Percentiles rank a stretch among this genome's conserved stretches.
Conservation (phyloP, 1,140 invertebrate species). For the Theocolax elegans region DNA sequence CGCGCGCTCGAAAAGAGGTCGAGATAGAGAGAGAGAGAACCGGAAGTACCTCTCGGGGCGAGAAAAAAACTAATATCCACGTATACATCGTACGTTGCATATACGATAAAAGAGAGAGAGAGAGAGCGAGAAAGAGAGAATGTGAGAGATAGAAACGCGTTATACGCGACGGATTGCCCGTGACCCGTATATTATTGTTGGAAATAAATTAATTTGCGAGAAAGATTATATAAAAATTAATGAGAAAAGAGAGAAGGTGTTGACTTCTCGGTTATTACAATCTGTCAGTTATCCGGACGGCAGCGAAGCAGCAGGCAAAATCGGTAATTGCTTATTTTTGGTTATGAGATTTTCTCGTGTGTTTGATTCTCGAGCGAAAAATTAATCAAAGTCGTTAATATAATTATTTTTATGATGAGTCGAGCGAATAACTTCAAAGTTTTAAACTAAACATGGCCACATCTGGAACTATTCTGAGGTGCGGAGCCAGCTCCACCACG, state of each 20-base stretch:
- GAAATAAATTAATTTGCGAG: conserved; percentile 4
- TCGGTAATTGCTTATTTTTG: conserved; percentile 34
- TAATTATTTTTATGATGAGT: conserved; percentile 49
- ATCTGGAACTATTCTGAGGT: conserved; percentile 67
- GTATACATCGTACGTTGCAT: no score
- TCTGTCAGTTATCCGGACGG: conserved; percentile 17
- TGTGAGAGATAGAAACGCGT: not conserved
- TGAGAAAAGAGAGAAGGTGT: conserved; percentile 24
- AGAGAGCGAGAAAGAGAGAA: not conserved
- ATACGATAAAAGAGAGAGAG: no score
- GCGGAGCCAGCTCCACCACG: conserved; percentile 20
- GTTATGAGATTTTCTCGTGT: conserved; percentile 24
- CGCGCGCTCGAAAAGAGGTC: no score
- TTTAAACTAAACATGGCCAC: conserved; percentile 67
- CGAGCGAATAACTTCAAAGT: conserved; percentile 64
- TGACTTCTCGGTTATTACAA: conserved; percentile 38
- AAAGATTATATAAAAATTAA: conserved; percentile 22
- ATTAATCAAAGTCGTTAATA: conserved; percentile 17
- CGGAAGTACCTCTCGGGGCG: no score
- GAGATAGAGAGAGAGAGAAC: no score
- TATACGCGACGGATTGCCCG: no score
- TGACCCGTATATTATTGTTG: no score
- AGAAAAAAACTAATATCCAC: no score
- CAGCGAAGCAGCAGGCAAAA: conserved; percentile 38
- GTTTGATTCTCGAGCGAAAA: conserved; percentile 36